A percentile compares a stretch with the other conserved stretches of the same genome.
Evolutionary conservation across 2,888 invertebrate species (phyloP).

Genomic region (Caenorhabditis doughertyi): DNA sequence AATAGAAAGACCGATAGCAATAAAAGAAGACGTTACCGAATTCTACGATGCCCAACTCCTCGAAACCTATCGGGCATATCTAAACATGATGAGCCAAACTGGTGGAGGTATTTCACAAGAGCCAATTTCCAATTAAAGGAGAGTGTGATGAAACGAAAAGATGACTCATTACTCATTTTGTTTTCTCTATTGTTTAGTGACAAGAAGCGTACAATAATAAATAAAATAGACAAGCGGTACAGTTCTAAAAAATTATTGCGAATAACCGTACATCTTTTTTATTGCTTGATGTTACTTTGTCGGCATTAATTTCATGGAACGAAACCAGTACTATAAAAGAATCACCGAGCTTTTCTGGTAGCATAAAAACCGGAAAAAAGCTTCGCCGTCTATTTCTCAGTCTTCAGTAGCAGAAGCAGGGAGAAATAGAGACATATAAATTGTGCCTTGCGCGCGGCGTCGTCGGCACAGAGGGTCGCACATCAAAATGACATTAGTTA

Average conservation of each 20-base stretch:
- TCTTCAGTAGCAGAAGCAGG: conserved; percentile 1
- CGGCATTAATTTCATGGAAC: too few species aligned
- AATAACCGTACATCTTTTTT: not conserved
- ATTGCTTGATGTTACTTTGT: not conserved
- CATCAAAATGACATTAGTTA: conserved; percentile 60
- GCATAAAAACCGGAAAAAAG: too few species aligned
- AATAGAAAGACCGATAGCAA: too few species aligned
- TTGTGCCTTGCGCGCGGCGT: conserved; percentile 41
- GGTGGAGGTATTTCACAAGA: not conserved
- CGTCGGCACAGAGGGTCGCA: conserved; percentile 11
- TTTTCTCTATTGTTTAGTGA: too few species aligned
- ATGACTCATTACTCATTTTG: conserved; percentile 5
- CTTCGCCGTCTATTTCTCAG: conserved; percentile 32
- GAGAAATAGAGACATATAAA: conserved; percentile 59
- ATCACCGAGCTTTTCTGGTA: too few species aligned
- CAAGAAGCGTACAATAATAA: not conserved
- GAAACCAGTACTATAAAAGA: too few species aligned
- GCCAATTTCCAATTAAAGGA: conserved; percentile 6
- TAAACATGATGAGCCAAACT: conserved; percentile 2
- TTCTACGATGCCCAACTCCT: too few species aligned
- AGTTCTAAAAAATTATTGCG: not conserved
- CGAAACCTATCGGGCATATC: too few species aligned
- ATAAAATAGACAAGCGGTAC: too few species aligned
- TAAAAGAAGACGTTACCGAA: too few species aligned
- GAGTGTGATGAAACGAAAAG: conserved; percentile 7